A percentile compares a stretch with the other conserved stretches of the same genome.
Conservation (phyloP, 2,888 invertebrate species). For the Acronicta leporina region DNA sequence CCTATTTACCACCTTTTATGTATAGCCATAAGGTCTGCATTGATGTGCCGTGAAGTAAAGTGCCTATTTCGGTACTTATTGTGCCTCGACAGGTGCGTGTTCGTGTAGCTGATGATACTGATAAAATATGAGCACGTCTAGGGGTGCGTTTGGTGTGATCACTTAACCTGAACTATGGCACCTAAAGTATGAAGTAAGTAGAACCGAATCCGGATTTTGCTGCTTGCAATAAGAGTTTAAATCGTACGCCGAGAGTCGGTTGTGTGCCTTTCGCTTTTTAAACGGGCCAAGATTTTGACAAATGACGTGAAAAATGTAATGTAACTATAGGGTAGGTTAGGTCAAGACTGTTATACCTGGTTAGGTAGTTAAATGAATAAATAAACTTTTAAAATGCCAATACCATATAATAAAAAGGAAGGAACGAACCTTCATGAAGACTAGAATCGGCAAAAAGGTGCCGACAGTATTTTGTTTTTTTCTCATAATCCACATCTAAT, state of each 20-base stretch:
- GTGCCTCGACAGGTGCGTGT: slow-evolving; percentile 48
- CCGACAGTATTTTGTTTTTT: background rate
- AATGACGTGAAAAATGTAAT: too few species aligned
- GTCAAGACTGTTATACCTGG: too few species aligned
- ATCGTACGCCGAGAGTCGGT: background rate
- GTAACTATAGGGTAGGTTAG: too few species aligned
- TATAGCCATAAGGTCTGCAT: slow-evolving; percentile 8
- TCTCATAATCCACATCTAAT: background rate
- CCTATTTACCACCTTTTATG: slow-evolving; percentile 10
- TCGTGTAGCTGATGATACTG: slow-evolving; percentile 46
- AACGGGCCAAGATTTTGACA: too few species aligned
- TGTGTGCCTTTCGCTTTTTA: too few species aligned
- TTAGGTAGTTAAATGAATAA: too few species aligned
- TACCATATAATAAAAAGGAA: too few species aligned
- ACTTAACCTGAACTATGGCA: background rate
- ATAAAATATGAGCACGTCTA: slow-evolving; percentile 43
- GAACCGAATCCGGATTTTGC: background rate
- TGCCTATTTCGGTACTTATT: slow-evolving; percentile 43
- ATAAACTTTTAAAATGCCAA: too few species aligned
- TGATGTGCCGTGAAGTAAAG: slow-evolving; percentile 21
- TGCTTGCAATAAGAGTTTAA: background rate
- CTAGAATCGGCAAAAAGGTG: background rate
- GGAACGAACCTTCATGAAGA: background rate
- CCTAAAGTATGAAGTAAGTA: background rate
- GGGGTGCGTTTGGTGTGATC: slow-evolving; percentile 2